Evolutionary conservation across 2,113 vertebrate genomes (phyloP), one percentile per base, ranked within the genome.

Genomic region (Trichomycterus rosablanca): DNA sequence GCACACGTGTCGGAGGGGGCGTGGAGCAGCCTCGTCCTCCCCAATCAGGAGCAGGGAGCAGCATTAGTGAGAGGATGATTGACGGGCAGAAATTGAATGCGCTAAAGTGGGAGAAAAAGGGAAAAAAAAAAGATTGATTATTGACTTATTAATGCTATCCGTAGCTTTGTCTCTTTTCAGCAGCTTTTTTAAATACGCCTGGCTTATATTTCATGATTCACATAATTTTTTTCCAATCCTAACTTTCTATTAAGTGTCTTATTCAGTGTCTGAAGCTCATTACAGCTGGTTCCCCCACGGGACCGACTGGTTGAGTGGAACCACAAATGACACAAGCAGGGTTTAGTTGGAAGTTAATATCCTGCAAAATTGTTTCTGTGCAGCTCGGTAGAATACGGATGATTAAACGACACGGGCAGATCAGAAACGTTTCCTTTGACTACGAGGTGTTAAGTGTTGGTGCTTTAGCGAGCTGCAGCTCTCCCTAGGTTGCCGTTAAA

Each of bases 311-410:
- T 87, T 85, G 83, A 87, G 80, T 84, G 79, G 81, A 83, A 85
- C 80, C 82, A 82, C 85, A 87, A 89, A 88, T 87, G 84, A 83
- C 86, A 87, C 83, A 84, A 86, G 83, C 83, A 82, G 80, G 81
- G 83, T 88, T 89, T 87, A 84, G 84, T 82, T 82, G 80, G 76
- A 84, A 89, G 84, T 88, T 89, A 88, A 87, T 87, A 87, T 87
- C 87, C 87, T 89, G 84, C 86, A 89, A 87, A 86, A 89, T 89
- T 87, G 85, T 72, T 87, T 85, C 84, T 70, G 82, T 75, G 70
- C 82, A 75, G 82, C 82, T 80, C 66, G 43, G 78, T 77, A 83
- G 80, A 88, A 88, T 77, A 83, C 70, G 78, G 80, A 84, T 83
- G 84, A 86, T 87, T 87, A 87, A 89, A 89, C 86, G 87, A 86